Evolutionary conservation across 2,888 invertebrate genomes (phyloP).

Genomic region (Diaphora mendica): DNA sequence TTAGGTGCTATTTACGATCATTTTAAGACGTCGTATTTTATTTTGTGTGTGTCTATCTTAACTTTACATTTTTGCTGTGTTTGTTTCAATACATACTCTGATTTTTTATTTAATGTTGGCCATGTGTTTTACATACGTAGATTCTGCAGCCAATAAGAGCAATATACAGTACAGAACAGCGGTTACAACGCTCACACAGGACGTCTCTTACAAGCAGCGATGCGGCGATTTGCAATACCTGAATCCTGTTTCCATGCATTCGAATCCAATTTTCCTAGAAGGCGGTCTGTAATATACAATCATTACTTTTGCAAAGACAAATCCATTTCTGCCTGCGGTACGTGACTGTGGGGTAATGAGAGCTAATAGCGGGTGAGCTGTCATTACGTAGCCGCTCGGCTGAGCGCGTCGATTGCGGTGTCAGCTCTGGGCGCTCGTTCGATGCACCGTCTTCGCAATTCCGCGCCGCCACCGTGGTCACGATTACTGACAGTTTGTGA

Average conservation of each 20-base stretch:
- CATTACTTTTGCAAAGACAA: slow-evolving; percentile 86
- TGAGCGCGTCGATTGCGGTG: slow-evolving; percentile 52
- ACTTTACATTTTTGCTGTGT: slow-evolving; percentile 30
- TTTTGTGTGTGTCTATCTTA: slow-evolving; percentile 20
- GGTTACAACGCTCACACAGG: slow-evolving; percentile 48
- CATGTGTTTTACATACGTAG: not conserved
- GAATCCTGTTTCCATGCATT: slow-evolving; percentile 77
- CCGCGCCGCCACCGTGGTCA: slow-evolving; percentile 50
- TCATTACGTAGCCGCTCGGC: slow-evolving; percentile 74
- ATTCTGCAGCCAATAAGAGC: slow-evolving; percentile 7
- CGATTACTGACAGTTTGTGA: slow-evolving; percentile 65
- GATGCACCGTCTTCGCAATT: slow-evolving; percentile 47
- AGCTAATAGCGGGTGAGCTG: slow-evolving; percentile 79
- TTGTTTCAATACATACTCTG: not conserved
- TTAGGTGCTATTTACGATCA: slow-evolving; percentile 25
- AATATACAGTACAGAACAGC: slow-evolving; percentile 28
- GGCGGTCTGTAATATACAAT: slow-evolving; percentile 84
- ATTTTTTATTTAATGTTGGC: not conserved
- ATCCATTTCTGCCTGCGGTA: slow-evolving; percentile 84
- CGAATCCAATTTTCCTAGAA: slow-evolving; percentile 83
- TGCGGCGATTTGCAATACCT: slow-evolving; percentile 58
- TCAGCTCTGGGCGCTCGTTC: slow-evolving; percentile 40
- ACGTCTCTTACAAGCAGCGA: slow-evolving; percentile 61
- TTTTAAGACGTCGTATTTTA: slow-evolving; percentile 43
- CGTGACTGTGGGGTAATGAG: slow-evolving; percentile 84